Percentiles rank a stretch among this genome's conserved stretches.
Conservation (phyloP, 1,140 invertebrate species). For the Harpegnathos saltator region DNA sequence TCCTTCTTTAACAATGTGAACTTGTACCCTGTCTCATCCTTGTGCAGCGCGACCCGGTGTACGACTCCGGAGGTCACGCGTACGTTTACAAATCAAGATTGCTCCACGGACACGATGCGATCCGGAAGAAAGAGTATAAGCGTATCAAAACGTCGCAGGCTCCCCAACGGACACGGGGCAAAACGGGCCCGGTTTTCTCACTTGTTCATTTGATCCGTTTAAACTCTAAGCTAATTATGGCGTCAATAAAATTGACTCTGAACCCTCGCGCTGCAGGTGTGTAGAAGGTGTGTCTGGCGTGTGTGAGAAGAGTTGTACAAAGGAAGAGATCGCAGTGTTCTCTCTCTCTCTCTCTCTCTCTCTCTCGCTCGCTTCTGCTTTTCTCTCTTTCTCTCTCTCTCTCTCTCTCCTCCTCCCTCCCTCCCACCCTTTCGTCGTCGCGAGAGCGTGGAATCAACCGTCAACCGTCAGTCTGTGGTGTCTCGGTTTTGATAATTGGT, state of each 20-base stretch:
- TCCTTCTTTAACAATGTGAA: slow-evolving; percentile 6
- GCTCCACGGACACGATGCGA: slow-evolving; percentile 1
- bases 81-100: slow-evolving; percentile 40
- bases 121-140: slow-evolving; percentile 44
- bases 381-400: too few relatives aligned
- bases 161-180: slow-evolving; percentile 31
- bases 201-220: too few relatives aligned
- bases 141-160: slow-evolving; percentile 34
- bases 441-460: neutral
- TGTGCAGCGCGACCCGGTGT: slow-evolving; percentile 5
- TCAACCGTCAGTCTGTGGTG: neutral
- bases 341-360: too few relatives aligned
- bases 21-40: slow-evolving; percentile 48
- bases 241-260: slow-evolving; percentile 18
- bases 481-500: slow-evolving; percentile 50
- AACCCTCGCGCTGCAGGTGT: neutral
- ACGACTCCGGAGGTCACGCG: slow-evolving; percentile 3
- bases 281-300: too few relatives aligned
- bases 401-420: too few relatives aligned
- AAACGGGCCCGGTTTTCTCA: neutral
- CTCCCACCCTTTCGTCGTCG: too few relatives aligned
- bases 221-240: slow-evolving; percentile 11
- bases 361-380: too few relatives aligned
- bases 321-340: too few relatives aligned
- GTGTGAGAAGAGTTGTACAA: too few relatives aligned